Base-by-base conservation (phyloP, 2,797 vertebrate genomes). In the Enoplosus armatus region DNA sequence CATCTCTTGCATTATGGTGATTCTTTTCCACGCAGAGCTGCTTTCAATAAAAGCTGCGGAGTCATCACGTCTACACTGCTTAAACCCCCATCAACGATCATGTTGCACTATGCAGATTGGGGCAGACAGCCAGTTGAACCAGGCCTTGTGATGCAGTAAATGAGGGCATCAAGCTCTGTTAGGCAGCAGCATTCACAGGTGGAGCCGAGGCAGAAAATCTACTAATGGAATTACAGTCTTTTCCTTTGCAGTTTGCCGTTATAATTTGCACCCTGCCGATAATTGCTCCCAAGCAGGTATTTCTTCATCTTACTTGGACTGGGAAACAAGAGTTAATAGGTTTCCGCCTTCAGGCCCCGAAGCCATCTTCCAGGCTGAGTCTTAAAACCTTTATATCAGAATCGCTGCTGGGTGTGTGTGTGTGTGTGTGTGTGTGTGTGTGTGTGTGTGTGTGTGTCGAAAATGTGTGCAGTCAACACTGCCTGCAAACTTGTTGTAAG, bases 371-470 rank as follows among this genome's bases (percentile, higher is more conserved):
- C 33, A 60, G 79, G 29, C 61, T 71, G 58, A 77, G 69, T 66
- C 68, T 80, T 77, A 71, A 87, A 84, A 75, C 76, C 72, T 86
- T 91, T 70, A 48, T 77, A 79, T 74, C 14, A 76, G 84, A n/a
- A 79, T 75, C 15, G 12, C 77, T 79, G 63, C 60, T 60, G 78
- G 64, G 60, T 74, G 72, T 76, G 60, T 74, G 72, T 76, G 60
- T 74, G 72, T 76, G 60, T 74, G 72, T 76, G 60, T 74, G 72
- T 76, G 60, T 74, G 72, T 76, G 60, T 74, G 72, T 76, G 60
- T 74, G 72, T 76, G 60, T 74, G 72, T 76, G 60, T 74, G 72
- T 76, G 60, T 74, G 72, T 76, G 53, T 60, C 47, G 59, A 58
- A 72, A 87, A 72, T 70, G 70, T 73, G 48, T 64, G 67, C 39